Evolutionary conservation across 1,140 invertebrate species (phyloP).

Genomic region (Acyrthosiphon pisum): DNA sequence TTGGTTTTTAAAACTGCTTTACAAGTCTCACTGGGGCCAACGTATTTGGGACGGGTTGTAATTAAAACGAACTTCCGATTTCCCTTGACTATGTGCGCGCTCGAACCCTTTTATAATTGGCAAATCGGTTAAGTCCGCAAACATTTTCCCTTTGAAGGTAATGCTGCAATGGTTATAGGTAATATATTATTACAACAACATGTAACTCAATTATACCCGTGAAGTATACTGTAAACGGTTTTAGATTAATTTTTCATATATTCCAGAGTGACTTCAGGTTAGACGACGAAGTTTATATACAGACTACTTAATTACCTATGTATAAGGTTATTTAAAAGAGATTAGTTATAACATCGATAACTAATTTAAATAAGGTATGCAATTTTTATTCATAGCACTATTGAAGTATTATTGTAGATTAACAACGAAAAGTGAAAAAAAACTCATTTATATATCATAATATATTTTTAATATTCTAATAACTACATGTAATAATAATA

Average conservation of each 20-base stretch:
- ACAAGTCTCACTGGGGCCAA: conserved; percentile 46
- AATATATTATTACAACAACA: neutral
- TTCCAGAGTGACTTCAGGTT: neutral
- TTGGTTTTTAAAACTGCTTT: conserved; percentile 55
- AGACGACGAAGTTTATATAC: neutral
- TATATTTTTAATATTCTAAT: neutral
- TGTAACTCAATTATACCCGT: neutral
- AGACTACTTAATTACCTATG: neutral
- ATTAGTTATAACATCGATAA: neutral
- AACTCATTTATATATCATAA: no score
- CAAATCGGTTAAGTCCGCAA: neutral
- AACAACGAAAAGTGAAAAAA: neutral
- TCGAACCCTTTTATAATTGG: conserved; percentile 51
- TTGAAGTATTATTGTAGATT: neutral
- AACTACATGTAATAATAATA: no score
- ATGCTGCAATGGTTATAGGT: conserved; percentile 17
- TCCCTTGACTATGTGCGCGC: neutral
- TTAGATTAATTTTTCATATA: neutral
- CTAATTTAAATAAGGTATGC: neutral
- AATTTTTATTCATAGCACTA: neutral
- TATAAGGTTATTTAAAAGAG: neutral
- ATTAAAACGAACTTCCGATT: conserved; percentile 55
- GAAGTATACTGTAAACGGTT: neutral
- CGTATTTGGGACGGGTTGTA: conserved; percentile 15
- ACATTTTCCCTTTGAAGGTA: neutral